Evolutionary conservation across 2,113 vertebrate genomes (phyloP).

Genomic region (Antechinus flavipes): DNA sequence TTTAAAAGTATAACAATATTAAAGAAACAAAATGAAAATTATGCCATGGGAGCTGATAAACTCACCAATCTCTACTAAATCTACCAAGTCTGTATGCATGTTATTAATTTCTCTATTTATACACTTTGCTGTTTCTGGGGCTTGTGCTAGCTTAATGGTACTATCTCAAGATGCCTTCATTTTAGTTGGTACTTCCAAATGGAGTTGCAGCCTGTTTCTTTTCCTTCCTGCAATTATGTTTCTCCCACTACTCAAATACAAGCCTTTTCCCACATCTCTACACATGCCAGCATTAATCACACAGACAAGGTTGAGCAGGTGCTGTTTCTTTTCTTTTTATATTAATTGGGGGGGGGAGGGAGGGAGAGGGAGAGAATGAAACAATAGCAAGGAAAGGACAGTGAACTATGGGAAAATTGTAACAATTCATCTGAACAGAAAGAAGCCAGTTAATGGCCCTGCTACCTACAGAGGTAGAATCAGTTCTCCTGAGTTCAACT

Average conservation of each 20-base stretch:
- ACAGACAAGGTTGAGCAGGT: background rate
- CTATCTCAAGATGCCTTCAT: background rate
- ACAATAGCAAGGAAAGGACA: background rate
- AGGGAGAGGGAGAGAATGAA: background rate
- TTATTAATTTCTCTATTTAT: background rate
- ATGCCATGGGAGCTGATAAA: background rate
- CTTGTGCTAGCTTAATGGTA: background rate
- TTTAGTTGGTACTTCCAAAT: background rate
- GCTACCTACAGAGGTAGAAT: background rate
- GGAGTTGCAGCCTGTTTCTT: background rate
- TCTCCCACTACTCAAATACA: background rate
- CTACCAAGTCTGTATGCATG: background rate
- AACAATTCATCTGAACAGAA: background rate
- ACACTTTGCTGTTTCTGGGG: background rate
- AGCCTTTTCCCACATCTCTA: background rate
- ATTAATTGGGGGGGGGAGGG: background rate
- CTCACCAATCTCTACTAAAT: background rate
- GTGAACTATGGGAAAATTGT: background rate
- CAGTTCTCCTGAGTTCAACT: background rate
- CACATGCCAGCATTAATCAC: background rate
- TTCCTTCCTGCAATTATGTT: background rate
- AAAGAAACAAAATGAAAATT: background rate
- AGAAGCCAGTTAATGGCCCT: background rate
- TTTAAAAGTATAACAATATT: background rate
- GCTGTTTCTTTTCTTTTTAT: background rate